Evolutionary conservation across 2,113 vertebrate genomes (phyloP), one percentile per base, ranked within the genome.

Genomic region (Clarias batrachus): DNA sequence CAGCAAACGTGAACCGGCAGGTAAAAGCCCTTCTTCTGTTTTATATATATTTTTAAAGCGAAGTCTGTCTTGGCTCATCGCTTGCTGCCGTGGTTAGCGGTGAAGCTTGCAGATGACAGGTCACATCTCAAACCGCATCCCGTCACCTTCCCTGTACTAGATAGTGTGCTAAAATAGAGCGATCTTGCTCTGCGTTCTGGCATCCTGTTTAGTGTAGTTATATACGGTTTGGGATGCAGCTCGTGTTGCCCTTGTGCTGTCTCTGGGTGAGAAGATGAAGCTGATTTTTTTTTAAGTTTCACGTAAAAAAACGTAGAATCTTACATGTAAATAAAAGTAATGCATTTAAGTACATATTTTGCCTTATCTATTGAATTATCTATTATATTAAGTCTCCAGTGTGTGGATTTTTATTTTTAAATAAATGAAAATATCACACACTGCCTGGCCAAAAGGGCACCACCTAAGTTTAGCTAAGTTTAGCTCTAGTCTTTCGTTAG

Each of bases 1-100:
- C 86, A 4, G 80, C 89, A 27, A 90, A 85, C n/a, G 48, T 90
- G 0, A 73, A 80, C n/a, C 83, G 68, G 33, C 91, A 92, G 91
- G 93, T 95, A 81, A 88, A 52, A 0, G 13, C 30, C 30, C 19
- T 41, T 62, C 9, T 81, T 0, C 2, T 25, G 5, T 25, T 25
- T 62, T 8, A 23, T 62, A 13, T 25, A 0, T 33, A 33, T 33
- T 74, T 54, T 21, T 23, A 62, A 21, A 62, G 2, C 25, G 7
- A 37, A 7, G 41, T 14, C 6, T 23, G 33, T 81, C 62, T 62
- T 41, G 27, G 9, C 19, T 68, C 19, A 30, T 68, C 14, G 12
- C 33, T 30, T 21, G 37, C 23, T 54, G 14, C 14, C 33, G n/a
- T 33, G 16, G 17, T 7, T 68, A 30, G 25, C 48, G 17, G 65